Evolutionary conservation across 2,797 vertebrate genomes (phyloP).

Genomic region (Anableps anableps): DNA sequence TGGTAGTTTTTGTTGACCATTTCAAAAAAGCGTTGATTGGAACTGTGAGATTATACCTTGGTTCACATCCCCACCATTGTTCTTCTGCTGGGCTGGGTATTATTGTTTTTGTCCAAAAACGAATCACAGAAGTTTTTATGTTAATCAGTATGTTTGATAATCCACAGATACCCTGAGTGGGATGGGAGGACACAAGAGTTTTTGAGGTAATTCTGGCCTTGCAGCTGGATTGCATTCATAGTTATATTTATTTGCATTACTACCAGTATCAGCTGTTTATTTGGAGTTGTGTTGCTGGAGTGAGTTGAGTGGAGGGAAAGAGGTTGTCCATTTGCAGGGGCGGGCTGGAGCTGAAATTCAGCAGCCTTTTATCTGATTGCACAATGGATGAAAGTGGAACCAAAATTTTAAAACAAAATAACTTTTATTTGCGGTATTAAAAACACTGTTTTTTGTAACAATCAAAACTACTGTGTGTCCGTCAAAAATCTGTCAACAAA

Average conservation of each 20-base stretch:
- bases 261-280: background rate
- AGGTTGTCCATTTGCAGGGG: background rate
- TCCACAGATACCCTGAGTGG: constrained; percentile 89
- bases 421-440: background rate
- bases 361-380: too few species aligned
- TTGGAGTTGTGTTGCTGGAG: background rate
- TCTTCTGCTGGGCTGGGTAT: background rate
- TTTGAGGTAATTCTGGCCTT: constrained; percentile 74
- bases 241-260: background rate
- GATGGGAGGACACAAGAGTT: constrained; percentile 80
- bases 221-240: background rate
- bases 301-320: background rate
- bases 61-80: background rate
- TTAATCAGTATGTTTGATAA: background rate
- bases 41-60: background rate
- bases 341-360: too few species aligned
- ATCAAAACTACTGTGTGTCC: too few species aligned
- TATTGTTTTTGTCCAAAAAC: background rate
- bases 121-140: background rate
- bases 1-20: background rate
- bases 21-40: background rate
- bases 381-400: too few species aligned
- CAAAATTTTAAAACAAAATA: too few species aligned
- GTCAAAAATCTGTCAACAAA: too few species aligned
- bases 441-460: too few species aligned